Percentiles rank a stretch among this genome's conserved stretches.
Evolutionary conservation across 2,888 invertebrate genomes (phyloP).

Genomic region (Sinodicranocentrus sp.): DNA sequence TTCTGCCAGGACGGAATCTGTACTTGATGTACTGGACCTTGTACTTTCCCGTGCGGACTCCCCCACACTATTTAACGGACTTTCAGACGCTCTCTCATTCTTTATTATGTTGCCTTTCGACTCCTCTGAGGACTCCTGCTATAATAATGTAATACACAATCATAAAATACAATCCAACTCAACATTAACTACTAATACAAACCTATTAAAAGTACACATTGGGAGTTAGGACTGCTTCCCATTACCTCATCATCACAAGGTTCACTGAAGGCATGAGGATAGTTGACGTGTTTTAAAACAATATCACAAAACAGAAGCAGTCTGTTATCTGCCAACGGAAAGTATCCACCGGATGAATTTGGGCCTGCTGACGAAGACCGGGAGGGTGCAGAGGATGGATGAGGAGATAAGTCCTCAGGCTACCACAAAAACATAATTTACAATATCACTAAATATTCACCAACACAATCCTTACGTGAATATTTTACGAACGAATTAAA

Average conservation of each 20-base stretch:
- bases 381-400: constrained; percentile 22
- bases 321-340: constrained; percentile 14
- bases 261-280: constrained; percentile 70
- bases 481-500: neutral
- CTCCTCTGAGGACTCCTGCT: constrained; percentile 36
- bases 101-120: constrained; percentile 31
- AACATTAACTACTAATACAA: too few species aligned
- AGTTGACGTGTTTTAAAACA: constrained; percentile 72
- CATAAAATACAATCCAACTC: neutral
- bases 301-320: constrained; percentile 75
- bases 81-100: constrained; percentile 54
- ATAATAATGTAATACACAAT: neutral
- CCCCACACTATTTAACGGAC: constrained; percentile 74
- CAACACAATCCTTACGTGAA: neutral
- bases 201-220: too few species aligned
- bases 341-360: neutral
- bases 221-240: too few species aligned
- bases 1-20: constrained; percentile 61
- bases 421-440: neutral
- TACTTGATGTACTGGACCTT: constrained; percentile 68
- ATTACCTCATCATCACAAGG: constrained; percentile 49
- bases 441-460: neutral
- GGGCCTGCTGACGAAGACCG: constrained; percentile 17
- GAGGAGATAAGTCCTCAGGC: constrained; percentile 52
- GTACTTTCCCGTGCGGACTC: constrained; percentile 71